Evolutionary conservation across 2,888 invertebrate genomes (phyloP).

Genomic region (Gymnosoma rotundatum): DNA sequence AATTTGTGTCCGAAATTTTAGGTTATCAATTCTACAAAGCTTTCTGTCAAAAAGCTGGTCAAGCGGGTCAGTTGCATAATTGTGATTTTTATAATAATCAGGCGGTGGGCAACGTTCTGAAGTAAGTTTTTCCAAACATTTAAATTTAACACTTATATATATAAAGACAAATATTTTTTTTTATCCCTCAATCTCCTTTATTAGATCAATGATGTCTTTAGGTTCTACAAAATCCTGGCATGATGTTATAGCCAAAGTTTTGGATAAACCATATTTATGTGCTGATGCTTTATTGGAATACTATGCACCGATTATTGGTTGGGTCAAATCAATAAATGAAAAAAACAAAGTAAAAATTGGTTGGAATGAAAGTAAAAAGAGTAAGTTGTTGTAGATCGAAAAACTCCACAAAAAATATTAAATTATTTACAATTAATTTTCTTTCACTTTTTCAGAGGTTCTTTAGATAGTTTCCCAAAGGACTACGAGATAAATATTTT

Average conservation of each 20-base stretch:
- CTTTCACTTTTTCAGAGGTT: slow-evolving; percentile 65
- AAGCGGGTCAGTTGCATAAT: slow-evolving; percentile 88
- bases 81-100: slow-evolving; percentile 92
- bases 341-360: slow-evolving; percentile 77
- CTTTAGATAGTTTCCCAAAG: slow-evolving; percentile 42
- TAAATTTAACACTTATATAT: too few species aligned
- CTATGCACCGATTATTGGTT: slow-evolving; percentile 85
- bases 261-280: slow-evolving; percentile 88
- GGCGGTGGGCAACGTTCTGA: slow-evolving; percentile 88
- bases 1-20: slow-evolving; percentile 90
- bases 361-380: slow-evolving; percentile 78
- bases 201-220: slow-evolving; percentile 83
- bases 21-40: slow-evolving; percentile 92
- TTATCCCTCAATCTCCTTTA: neutral
- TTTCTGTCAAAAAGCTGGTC: slow-evolving; percentile 88
- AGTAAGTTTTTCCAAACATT: slow-evolving; percentile 73
- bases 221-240: slow-evolving; percentile 90
- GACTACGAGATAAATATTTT: neutral
- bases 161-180: neutral
- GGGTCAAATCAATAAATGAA: slow-evolving; percentile 76
- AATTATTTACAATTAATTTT: too few species aligned
- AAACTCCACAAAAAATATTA: too few species aligned
- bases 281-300: slow-evolving; percentile 90
- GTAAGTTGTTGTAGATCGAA: slow-evolving; percentile 70
- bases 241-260: slow-evolving; percentile 87